Conservation (phyloP, 1,140 invertebrate genomes). For the Pseudachorutes palmiensis region DNA sequence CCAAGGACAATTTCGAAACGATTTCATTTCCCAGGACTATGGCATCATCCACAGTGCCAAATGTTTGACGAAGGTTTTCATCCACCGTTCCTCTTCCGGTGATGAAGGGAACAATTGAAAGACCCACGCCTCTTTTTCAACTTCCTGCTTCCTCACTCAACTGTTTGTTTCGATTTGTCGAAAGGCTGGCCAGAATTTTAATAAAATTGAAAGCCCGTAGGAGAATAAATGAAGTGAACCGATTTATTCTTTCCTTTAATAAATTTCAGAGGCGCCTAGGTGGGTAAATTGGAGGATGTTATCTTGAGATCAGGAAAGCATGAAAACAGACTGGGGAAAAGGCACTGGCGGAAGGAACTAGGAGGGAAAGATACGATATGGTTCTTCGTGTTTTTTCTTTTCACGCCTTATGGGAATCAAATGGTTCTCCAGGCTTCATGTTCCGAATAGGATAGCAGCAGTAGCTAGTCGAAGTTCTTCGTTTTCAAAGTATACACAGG, state of each 20-base stretch:
- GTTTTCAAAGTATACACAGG: too few relatives aligned
- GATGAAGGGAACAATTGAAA: too few relatives aligned
- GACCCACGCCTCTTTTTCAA: too few relatives aligned
- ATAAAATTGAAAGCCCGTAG: neutral
- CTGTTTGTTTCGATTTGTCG: too few relatives aligned
- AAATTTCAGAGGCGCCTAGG: neutral
- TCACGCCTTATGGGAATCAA: neutral
- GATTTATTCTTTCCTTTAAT: neutral
- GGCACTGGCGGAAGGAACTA: neutral
- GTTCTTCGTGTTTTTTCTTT: slow-evolving; percentile 12
- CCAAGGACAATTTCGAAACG: too few relatives aligned
- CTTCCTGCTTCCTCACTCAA: too few relatives aligned
- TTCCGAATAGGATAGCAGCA: neutral
- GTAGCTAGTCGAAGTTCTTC: too few relatives aligned
- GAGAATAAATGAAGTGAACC: slow-evolving; percentile 6
- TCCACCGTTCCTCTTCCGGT: too few relatives aligned
- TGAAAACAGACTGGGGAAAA: neutral
- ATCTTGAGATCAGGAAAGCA: slow-evolving; percentile 9
- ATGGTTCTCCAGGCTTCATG: too few relatives aligned
- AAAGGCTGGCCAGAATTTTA: neutral
- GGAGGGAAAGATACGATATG: slow-evolving; percentile 10
- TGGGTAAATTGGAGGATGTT: slow-evolving; percentile 8
- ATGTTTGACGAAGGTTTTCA: too few relatives aligned
- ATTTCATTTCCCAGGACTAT: too few relatives aligned
- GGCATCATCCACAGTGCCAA: too few relatives aligned